Evolutionary conservation across 2,888 invertebrate genomes (phyloP), one percentile per base, ranked within the genome.

Genomic region (Allophyes oxyacanthae): DNA sequence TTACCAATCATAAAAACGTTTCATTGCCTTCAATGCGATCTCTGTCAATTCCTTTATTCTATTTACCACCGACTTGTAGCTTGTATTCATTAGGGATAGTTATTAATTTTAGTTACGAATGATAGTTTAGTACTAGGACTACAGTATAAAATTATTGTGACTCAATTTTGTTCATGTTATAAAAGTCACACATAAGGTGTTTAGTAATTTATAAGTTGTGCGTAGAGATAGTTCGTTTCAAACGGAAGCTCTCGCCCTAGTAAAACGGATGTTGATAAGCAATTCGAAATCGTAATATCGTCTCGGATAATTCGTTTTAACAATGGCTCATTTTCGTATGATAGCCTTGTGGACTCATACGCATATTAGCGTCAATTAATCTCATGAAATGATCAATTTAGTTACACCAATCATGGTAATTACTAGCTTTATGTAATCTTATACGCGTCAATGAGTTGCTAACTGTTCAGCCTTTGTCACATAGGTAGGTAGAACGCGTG

Each of bases 1-100:
- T 36, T 26, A 43, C 9, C 14, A 34, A 53, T 59, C 55, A 10
- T 48, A 51, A 51, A 30, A 41, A 13, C 50, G 56, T 71, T 59
- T 37, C 25, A 20, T 34, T 28, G 52, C 45, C 62, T 63, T 40
- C 10, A 63, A 48, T 45, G 14, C 48, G 64, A 71, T 77, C 72
- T 75, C 76, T 68, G 43, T 63, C 61, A 46, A 57, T 71, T 75
- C 66, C 61, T 44, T 59, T 66, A 52, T 64, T 66, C 43, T 70
- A 54, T 66, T 70, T 73, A 77, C 77, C 77, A 77, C 77, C 77
- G 77, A 78, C 52, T 51, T 71, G 20, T 74, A 74, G 58, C 42
- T 66, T 71, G 64, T 72, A 72, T 63, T 63, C 32, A 43, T 67
- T 76, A 77, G 65, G 56, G 20, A 57, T 77, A 77, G 67, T 62